phyloP scores from a whole-genome alignment of 2,888 invertebrate species.

The Drosophila kanekoi region DNA sequence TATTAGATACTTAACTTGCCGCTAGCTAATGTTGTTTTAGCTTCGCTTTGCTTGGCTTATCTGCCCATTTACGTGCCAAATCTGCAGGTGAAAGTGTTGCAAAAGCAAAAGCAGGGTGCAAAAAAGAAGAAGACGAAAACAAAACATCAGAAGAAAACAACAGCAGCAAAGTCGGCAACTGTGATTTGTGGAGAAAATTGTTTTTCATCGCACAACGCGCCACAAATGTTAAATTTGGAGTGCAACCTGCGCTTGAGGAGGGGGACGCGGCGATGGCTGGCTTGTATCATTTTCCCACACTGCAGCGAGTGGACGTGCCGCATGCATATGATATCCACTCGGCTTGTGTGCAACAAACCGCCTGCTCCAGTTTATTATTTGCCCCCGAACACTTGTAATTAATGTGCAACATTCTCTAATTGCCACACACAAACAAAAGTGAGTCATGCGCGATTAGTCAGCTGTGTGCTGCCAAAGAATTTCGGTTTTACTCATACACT shows the following conservation, averaged over 20 bases:
- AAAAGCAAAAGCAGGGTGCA: conserved; percentile 48
- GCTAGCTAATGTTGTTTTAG: conserved; percentile 42
- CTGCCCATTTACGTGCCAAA: conserved; percentile 75
- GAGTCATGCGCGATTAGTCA: conserved; percentile 76
- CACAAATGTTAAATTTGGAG: conserved; percentile 30
- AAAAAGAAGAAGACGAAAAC: conserved; percentile 18
- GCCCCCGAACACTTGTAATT: conserved; percentile 38
- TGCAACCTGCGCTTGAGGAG: conserved; percentile 16
- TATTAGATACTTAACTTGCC: conserved; percentile 43
- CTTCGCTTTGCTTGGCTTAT: conserved; percentile 52
- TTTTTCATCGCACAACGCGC: conserved; percentile 46
- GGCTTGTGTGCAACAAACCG: conserved; percentile 27
- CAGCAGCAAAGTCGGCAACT: conserved; percentile 1
- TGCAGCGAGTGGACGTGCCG: conserved; percentile 46
- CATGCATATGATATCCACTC: conserved; percentile 37
- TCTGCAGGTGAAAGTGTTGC: conserved; percentile 78
- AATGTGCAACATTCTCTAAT: conserved; percentile 68
- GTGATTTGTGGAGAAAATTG: conserved; percentile 61
- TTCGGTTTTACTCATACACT: conserved; percentile 10
- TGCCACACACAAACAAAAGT: conserved; percentile 34
- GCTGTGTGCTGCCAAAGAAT: conserved; percentile 58
- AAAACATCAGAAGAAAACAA: conserved; percentile 9
- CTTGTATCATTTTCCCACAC: conserved; percentile 45
- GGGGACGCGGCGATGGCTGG: background rate
- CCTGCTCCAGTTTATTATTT: conserved; percentile 46